Percentiles rank a stretch among this genome's conserved stretches.
phyloP scores from a whole-genome alignment of 2,888 invertebrate species.

The Tachina lurida region DNA sequence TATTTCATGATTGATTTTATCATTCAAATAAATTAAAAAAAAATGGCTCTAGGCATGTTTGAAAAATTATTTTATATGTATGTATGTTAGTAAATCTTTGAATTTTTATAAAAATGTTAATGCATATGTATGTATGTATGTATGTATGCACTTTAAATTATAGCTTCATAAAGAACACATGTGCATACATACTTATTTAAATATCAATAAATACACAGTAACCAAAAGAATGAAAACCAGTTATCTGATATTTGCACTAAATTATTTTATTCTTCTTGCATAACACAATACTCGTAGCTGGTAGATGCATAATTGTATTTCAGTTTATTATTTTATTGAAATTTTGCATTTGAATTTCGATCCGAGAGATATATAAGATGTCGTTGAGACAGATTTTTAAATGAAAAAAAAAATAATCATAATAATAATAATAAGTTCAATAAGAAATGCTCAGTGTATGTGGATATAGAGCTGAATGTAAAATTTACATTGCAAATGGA shows the following conservation, averaged over 20 bases:
- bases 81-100: not conserved
- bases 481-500: not conserved
- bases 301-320: slow-evolving; percentile 25
- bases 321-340: slow-evolving; percentile 12
- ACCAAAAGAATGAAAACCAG: slow-evolving; percentile 14
- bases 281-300: slow-evolving; percentile 12
- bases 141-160: slow-evolving; percentile 30
- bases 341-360: slow-evolving; percentile 23
- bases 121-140: not conserved
- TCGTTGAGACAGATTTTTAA: not conserved
- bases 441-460: not conserved
- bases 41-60: not conserved
- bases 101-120: not conserved
- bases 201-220: not conserved
- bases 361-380: not conserved
- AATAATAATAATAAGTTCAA: not conserved
- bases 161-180: slow-evolving; percentile 33
- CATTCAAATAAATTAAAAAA: not conserved
- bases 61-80: not conserved
- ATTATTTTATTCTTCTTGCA: slow-evolving; percentile 39
- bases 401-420: not conserved
- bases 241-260: slow-evolving; percentile 37
- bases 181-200: slow-evolving; percentile 5
- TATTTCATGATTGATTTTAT: not conserved
- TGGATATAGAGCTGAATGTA: not conserved